Base-by-base conservation (phyloP, 2,888 invertebrate genomes). In the Diarsia rubi region DNA sequence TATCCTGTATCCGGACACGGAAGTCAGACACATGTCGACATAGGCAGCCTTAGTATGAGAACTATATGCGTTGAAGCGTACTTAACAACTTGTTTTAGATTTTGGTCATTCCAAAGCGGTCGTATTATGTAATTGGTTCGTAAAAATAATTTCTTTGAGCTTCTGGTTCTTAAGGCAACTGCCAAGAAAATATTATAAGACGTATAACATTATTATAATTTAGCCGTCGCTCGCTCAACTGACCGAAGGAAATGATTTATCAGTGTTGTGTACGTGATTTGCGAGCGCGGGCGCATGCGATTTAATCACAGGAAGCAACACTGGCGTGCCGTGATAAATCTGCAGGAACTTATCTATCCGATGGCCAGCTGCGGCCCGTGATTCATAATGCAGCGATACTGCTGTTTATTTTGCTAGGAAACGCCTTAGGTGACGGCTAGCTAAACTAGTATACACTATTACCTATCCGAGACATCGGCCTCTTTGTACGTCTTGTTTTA, bases 261-360 rank as follows among this genome's bases (percentile, higher is more conserved):
- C 95, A 94, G 91, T 85, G 83, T 86, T 75, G 82, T 79, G 89
- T 89, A 90, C 92, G 93, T 95, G 96, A 95, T 95, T 96, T 95
- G 96, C 94, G 92, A 93, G 91, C 91, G 83, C 87, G 83, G 84
- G 88, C 87, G 88, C 88, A 87, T 83, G 83, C 92, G 94, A 94
- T 95, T 91, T 94, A 94, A 96, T 96, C 96, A 92, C 96, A 96
- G 96, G 96, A 96, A 96, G 92, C 93, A 89, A 91, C 93, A 91
- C 89, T 86, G 83, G 89, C 86, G 82, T 71, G 75, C 85, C 79
- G 84, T 86, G 88, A 88, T 88, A 88, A 88, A 94, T 93, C 92
- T 93, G 87, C 89, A 91, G 95, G 95, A 95, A 95, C 95, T 94
- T 94, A 95, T 95, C 95, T 95, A 95, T 95, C 93, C 90, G 89